These are phyloP conservation scores for Nesometra sesokonis DNA, from an alignment of 35 echinoderm and acorn worm genomes.

Conservation along the genomic window DNA sequence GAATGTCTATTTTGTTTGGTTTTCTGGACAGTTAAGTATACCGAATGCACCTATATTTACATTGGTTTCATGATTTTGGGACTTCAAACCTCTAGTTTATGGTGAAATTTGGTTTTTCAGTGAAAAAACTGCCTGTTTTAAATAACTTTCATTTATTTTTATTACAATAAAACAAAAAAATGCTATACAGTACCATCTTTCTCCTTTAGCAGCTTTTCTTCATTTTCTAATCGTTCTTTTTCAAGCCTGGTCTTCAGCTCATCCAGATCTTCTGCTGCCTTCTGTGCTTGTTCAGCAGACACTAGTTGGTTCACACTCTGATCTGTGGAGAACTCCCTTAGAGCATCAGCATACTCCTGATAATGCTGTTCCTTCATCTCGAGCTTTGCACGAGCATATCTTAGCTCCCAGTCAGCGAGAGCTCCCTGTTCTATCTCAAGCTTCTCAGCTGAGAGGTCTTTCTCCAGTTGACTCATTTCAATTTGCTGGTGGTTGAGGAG, in stretches of 20 bases:
- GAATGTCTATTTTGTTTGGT: too few species aligned
- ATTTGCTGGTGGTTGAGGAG: conserved; percentile 82
- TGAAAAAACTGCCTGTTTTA: too few species aligned
- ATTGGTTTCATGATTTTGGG: too few species aligned
- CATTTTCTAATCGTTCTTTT: conserved; percentile 67
- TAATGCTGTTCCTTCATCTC: conserved; percentile 82
- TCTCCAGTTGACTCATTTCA: conserved; percentile 71
- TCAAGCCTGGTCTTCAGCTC: conserved; percentile 63
- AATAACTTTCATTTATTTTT: too few species aligned
- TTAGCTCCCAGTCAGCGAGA: conserved; percentile 81
- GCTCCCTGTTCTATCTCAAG: conserved; percentile 62
- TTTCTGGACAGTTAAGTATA: too few species aligned
- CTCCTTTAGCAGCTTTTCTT: conserved; percentile 77
- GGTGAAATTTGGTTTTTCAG: too few species aligned
- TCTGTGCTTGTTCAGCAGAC: conserved; percentile 73
- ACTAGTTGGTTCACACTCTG: conserved; percentile 61
- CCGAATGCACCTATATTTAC: too few species aligned
- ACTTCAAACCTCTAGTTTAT: too few species aligned
- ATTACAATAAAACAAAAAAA: too few species aligned
- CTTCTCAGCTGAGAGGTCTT: conserved; percentile 66
- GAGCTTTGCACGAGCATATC: conserved; percentile 84
- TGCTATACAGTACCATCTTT: conserved; percentile 64
- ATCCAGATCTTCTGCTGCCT: conserved; percentile 83
- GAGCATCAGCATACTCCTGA: conserved; percentile 91
- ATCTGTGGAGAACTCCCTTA: conserved; percentile 64